phyloP scores from a whole-genome alignment of 1,140 invertebrate species.

The Trachymyrmex cornetzi region DNA sequence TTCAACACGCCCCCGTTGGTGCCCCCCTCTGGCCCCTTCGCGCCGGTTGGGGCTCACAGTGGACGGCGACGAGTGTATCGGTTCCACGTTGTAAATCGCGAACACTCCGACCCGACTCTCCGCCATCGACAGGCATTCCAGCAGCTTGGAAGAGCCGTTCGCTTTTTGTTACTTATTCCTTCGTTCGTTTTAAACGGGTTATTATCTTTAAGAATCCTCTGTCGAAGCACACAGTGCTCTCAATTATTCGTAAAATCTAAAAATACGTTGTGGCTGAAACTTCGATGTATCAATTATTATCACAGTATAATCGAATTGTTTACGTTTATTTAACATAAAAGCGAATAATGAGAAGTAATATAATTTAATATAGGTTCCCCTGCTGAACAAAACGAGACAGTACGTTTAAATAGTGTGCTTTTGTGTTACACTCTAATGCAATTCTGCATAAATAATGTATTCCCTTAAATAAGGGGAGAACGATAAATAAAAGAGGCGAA shows the following conservation, averaged over 20 bases:
- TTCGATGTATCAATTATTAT: neutral
- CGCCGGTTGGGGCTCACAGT: neutral
- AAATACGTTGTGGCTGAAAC: neutral
- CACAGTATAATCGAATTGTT: neutral
- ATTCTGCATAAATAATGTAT: conserved; percentile 41
- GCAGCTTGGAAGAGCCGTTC: conserved; percentile 11
- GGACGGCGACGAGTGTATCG: conserved; percentile 41
- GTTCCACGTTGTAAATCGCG: conserved; percentile 54
- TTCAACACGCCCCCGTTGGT: conserved; percentile 80
- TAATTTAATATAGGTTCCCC: neutral
- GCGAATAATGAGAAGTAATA: too few species aligned
- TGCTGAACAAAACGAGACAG: neutral
- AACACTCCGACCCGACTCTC: conserved; percentile 35
- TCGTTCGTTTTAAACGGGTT: conserved; percentile 34
- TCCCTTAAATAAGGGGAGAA: conserved; percentile 23
- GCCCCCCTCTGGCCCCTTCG: conserved; percentile 29
- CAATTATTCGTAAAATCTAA: conserved; percentile 18
- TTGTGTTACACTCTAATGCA: conserved; percentile 8
- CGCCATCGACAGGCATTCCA: conserved; percentile 43
- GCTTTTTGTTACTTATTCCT: conserved; percentile 36
- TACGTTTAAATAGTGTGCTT: conserved; percentile 21
- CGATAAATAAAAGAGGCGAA: conserved; percentile 36
- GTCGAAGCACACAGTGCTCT: neutral
- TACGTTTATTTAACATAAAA: neutral
- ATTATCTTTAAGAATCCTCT: conserved; percentile 21